Conservation (phyloP, 2,113 vertebrate species). For the Triplophysa tibetana region DNA sequence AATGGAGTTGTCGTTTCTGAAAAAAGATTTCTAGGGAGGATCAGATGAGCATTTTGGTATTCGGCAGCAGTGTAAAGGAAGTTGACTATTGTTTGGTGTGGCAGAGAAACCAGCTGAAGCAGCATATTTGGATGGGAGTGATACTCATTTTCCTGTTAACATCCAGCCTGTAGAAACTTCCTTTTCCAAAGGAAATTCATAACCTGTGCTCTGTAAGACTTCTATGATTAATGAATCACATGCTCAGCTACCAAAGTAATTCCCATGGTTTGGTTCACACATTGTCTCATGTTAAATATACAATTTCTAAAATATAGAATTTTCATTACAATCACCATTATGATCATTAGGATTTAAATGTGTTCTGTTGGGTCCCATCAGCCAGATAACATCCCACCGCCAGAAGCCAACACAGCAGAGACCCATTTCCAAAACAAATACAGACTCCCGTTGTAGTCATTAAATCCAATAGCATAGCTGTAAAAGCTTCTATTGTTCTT, state of each 20-base stretch:
- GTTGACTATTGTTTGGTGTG: neutral
- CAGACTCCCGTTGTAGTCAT: neutral
- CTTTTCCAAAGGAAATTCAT: conserved; percentile 31
- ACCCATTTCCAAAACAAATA: neutral
- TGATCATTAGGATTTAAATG: too few relatives aligned
- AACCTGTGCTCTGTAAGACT: neutral
- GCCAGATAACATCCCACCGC: too few relatives aligned
- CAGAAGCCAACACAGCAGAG: too few relatives aligned
- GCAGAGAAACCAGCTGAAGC: conserved; percentile 17
- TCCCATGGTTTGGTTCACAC: neutral
- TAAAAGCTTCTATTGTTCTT: neutral
- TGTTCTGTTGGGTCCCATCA: too few relatives aligned
- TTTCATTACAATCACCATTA: too few relatives aligned
- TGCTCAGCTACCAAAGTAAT: neutral
- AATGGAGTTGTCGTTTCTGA: neutral
- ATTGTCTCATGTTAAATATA: neutral
- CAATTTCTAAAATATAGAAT: too few relatives aligned
- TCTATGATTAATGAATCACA: neutral
- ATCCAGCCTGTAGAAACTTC: conserved; percentile 22
- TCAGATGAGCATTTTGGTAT: neutral
- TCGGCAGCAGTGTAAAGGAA: neutral
- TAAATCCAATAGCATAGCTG: neutral
- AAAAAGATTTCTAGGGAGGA: neutral
- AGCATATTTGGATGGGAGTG: neutral
- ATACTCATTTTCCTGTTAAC: conserved; percentile 29